Conservation (phyloP, 2,113 vertebrate genomes). For the Helogale parvula region DNA sequence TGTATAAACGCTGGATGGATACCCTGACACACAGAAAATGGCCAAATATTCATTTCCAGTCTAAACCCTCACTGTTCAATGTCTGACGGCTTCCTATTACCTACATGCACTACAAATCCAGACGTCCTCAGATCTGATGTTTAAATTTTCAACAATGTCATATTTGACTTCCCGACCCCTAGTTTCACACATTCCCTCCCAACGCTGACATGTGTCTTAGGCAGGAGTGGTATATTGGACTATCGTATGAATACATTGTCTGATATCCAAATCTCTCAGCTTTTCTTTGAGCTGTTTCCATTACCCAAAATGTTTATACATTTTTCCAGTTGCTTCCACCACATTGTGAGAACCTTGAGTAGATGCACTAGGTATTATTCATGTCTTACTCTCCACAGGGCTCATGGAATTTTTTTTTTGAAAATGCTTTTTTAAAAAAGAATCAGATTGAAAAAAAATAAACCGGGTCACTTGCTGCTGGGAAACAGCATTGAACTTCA, state of each 20-base stretch:
- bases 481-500: not conserved
- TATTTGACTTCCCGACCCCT: not conserved
- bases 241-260: not conserved
- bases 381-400: not conserved
- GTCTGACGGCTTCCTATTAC: not conserved
- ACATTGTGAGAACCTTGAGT: not conserved
- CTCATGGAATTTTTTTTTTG: not conserved
- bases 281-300: conserved; percentile 32
- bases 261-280: not conserved
- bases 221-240: not conserved
- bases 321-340: not conserved
- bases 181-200: not conserved
- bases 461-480: not conserved
- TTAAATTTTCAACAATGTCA: not conserved
- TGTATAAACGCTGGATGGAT: not conserved
- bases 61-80: not conserved
- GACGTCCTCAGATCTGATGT: not conserved
- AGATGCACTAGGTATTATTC: not conserved
- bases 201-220: too few species aligned
- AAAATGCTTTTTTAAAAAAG: conserved; percentile 22
- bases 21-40: not conserved
- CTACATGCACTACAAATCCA: not conserved
- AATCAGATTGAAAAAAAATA: not conserved
- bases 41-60: not conserved
- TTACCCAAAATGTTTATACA: not conserved